Evolutionary conservation across 2,797 vertebrate species (phyloP), one percentile per base, ranked within the genome.

Genomic region (Cynodonichthys magdalenae): DNA sequence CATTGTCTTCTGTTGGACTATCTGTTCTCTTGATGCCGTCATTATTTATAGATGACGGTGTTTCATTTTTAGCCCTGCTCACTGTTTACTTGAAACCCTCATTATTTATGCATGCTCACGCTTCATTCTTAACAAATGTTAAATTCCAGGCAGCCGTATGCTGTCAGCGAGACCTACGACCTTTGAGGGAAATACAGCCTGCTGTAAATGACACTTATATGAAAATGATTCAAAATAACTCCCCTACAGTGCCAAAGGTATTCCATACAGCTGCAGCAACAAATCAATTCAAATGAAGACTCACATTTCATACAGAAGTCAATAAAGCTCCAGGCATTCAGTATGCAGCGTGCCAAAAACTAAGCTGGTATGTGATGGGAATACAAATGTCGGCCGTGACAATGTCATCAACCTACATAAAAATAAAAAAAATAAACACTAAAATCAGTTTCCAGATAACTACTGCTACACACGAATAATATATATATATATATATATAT

Each of bases 71-170:
- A 85, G 85, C 82, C 64, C 42, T 49, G 45, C 77, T 69, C 63
- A 55, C 67, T 87, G 80, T 88, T 86, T 85, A 86, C 81, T 87
- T 59, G 74, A 84, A 86, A 86, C 76, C 69, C 45, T 85, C 79
- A 89, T 92, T 84, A 91, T 90, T 90, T 90, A 91, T 92, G 89
- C 65, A 87, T 86, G 87, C 49, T 27, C 7, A 4, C 66, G 64
- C 78, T 90, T 85, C 65, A 86, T 90, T 87, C 89, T 90, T 83
- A 87, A 90, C 84, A 57, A 86, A 77, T 78, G 82, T 85, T 88
- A 87, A 90, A 89, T 81, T 89, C 77, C 81, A 79, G 76, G 77
- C 78, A 81, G 86, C 57, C 81, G 49, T 41, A 63, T 28, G 19
- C 59, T 73, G 77, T 89, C 77, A 79, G 70, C 59, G 72, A 86